These are phyloP conservation scores for Peromyscus attwateri DNA, from an alignment of 2,797 vertebrate genomes.

Conservation along the genomic window DNA sequence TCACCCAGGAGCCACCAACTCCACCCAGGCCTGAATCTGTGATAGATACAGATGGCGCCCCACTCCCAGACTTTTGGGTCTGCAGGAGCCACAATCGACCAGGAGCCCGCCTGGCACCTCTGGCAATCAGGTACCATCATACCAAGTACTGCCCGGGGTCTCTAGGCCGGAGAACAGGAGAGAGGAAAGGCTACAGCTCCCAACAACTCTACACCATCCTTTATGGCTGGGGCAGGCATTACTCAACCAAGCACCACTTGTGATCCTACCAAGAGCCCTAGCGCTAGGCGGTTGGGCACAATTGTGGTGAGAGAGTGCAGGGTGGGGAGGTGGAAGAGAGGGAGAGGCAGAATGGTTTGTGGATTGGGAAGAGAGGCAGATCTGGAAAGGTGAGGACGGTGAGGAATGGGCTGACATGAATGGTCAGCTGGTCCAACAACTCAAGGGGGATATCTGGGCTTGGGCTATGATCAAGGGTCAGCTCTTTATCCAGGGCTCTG, in stretches of 20 bases:
- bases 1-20: neutral
- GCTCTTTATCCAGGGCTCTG: too few species aligned
- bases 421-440: too few species aligned
- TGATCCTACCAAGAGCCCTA: neutral
- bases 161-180: neutral
- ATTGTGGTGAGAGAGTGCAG: neutral
- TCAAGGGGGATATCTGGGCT: too few species aligned
- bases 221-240: neutral
- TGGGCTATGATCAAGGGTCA: too few species aligned
- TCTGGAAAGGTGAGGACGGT: too few species aligned
- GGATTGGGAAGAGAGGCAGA: too few species aligned
- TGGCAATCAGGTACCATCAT: neutral
- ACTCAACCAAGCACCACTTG: neutral
- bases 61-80: neutral
- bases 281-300: neutral
- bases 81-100: neutral
- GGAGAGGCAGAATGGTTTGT: neutral
- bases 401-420: too few species aligned
- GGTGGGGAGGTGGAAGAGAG: neutral
- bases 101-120: neutral
- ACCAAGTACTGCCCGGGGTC: neutral
- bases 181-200: neutral
- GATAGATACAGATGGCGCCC: neutral
- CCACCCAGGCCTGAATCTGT: neutral
- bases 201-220: neutral